Conservation (phyloP, 1,140 invertebrate species). For the Diachasma alloeum region DNA sequence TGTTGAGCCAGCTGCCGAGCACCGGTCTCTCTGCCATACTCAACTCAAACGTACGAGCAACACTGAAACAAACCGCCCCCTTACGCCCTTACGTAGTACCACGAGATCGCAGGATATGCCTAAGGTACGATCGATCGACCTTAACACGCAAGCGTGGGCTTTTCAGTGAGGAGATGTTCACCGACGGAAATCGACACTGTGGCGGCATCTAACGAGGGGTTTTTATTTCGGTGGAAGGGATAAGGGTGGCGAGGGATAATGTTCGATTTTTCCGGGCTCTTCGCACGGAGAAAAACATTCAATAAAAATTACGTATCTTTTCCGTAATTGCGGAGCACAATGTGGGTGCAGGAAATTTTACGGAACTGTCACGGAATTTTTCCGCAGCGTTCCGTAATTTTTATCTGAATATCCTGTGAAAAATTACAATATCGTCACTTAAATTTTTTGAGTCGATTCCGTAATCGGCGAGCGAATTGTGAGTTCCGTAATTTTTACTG, state of each 20-base stretch:
- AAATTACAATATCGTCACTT: too few species aligned
- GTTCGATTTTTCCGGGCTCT: not conserved
- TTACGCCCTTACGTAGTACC: conserved; percentile 33
- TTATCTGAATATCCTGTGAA: too few species aligned
- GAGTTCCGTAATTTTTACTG: too few species aligned
- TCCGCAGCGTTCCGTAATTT: too few species aligned
- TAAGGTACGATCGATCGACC: conserved; percentile 52
- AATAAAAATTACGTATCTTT: too few species aligned
- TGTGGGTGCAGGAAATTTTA: too few species aligned
- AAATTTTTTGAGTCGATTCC: too few species aligned
- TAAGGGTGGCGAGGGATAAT: not conserved
- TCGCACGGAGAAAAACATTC: too few species aligned
- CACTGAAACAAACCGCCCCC: conserved; percentile 19
- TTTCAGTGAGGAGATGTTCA: not conserved
- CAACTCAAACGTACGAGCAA: conserved; percentile 22
- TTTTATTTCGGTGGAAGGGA: not conserved
- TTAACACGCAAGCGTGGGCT: conserved; percentile 32
- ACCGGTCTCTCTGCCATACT: conserved; percentile 40
- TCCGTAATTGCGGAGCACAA: too few species aligned
- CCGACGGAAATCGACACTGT: conserved; percentile 7
- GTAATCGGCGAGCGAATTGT: not conserved
- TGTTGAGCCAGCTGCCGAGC: conserved; percentile 11
- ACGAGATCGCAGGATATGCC: conserved; percentile 55
- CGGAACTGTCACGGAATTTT: too few species aligned
- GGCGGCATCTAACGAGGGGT: conserved; percentile 12